Evolutionary conservation across 2,888 invertebrate species (phyloP).

Genomic region (Neocrepidodera transversa): DNA sequence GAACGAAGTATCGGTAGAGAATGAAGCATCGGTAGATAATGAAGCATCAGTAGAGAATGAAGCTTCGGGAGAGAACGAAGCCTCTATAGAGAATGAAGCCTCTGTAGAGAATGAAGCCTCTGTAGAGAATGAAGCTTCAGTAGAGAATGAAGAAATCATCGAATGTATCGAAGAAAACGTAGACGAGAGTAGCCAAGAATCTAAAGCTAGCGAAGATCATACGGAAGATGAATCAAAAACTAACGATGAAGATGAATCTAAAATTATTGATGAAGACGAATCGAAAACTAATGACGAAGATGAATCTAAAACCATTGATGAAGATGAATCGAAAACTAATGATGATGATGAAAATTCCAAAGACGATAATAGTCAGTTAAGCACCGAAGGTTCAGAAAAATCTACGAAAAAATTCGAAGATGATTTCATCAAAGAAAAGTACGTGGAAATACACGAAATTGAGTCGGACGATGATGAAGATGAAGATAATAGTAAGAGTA

Average conservation of each 20-base stretch:
- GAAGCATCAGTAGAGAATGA: constrained; percentile 32
- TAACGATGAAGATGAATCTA: neutral
- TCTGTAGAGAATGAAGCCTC: constrained; percentile 21
- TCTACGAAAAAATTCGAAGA: constrained; percentile 13
- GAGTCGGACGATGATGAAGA: constrained; percentile 44
- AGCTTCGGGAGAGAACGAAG: constrained; percentile 34
- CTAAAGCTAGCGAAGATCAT: constrained; percentile 32
- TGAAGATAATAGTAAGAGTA: constrained; percentile 35
- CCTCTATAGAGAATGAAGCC: constrained; percentile 22
- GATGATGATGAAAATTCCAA: constrained; percentile 35
- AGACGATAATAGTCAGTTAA: constrained; percentile 25
- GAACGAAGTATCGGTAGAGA: neutral
- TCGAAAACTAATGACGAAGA: no score
- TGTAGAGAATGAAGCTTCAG: constrained; percentile 19
- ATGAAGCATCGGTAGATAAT: constrained; percentile 17
- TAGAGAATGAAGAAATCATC: constrained; percentile 34
- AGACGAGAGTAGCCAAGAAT: constrained; percentile 44
- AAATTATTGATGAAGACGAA: no score
- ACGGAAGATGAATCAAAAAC: no score
- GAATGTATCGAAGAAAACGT: constrained; percentile 28
- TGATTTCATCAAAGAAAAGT: constrained; percentile 24
- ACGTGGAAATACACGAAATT: constrained; percentile 49
- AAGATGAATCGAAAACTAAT: constrained; percentile 14
- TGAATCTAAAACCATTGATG: no score
- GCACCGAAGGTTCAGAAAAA: constrained; percentile 18